phyloP scores from a whole-genome alignment of 2,797 vertebrate genomes.

The Scyliorhinus canicula region DNA sequence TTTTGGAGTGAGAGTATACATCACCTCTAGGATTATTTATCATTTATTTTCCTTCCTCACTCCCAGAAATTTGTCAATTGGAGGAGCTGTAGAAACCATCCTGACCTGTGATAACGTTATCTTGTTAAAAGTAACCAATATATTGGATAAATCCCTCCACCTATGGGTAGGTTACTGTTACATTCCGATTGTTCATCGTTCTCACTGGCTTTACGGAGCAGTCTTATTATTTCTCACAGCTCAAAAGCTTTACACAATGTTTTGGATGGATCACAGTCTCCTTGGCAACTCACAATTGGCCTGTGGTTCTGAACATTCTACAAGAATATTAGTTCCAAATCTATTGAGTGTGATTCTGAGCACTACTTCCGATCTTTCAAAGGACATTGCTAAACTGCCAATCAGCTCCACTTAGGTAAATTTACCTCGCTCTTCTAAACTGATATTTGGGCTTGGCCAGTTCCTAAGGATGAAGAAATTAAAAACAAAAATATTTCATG shows the following conservation, averaged over 20 bases:
- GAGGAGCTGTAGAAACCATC: no score
- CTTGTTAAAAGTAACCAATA: no score
- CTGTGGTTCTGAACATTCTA: not conserved
- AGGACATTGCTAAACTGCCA: not conserved
- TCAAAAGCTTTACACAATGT: not conserved
- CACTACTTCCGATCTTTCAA: not conserved
- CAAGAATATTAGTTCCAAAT: not conserved
- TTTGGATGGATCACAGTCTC: not conserved
- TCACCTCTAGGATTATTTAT: no score
- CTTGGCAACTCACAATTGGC: not conserved
- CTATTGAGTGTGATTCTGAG: not conserved
- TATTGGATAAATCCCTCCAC: no score
- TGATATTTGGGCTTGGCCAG: not conserved
- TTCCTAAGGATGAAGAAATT: not conserved
- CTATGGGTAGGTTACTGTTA: not conserved
- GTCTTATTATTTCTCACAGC: not conserved
- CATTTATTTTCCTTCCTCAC: no score
- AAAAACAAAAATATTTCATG: no score
- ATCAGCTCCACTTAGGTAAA: not conserved
- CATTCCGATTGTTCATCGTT: not conserved
- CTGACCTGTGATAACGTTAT: no score
- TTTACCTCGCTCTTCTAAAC: not conserved
- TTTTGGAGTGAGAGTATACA: no score
- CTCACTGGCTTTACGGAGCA: not conserved
- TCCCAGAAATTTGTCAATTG: no score